Conservation (phyloP, 30 jellyfish, hydroid and myxozoan genomes). For the Aurelia coerulea region DNA sequence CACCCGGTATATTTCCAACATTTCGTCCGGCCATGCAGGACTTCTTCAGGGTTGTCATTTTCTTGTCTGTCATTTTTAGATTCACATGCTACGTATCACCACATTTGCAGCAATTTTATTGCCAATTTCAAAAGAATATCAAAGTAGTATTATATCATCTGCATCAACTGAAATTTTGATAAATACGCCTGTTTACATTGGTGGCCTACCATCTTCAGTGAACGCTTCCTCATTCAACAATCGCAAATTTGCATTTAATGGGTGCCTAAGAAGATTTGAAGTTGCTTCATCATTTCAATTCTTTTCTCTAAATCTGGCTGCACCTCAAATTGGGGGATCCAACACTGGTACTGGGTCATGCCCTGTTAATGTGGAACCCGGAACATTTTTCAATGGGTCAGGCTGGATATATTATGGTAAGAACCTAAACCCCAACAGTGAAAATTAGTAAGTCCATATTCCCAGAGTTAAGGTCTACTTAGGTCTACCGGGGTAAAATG, state of each 20-base stretch:
- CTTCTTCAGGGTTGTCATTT: too few species aligned
- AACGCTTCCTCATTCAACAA: constrained; percentile 59
- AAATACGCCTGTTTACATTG: constrained; percentile 86
- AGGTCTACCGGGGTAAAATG: too few species aligned
- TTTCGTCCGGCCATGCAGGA: too few species aligned
- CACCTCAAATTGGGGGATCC: constrained; percentile 85
- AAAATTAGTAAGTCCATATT: too few species aligned
- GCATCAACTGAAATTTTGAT: constrained; percentile 51
- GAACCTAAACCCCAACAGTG: not conserved
- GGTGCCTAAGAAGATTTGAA: constrained; percentile 93
- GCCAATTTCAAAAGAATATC: constrained; percentile 96
- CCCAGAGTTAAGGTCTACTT: too few species aligned
- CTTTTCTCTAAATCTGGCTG: constrained; percentile 72
- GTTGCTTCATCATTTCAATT: constrained; percentile 91
- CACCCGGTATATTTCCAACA: too few species aligned
- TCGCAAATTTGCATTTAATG: constrained; percentile 78
- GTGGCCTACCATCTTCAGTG: constrained; percentile 89
- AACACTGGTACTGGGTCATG: constrained; percentile 88
- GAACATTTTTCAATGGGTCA: constrained; percentile 78
- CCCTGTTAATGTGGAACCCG: constrained; percentile 89
- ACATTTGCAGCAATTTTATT: constrained; percentile 88
- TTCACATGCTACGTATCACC: constrained; percentile 85
- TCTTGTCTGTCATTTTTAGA: constrained; percentile 36
- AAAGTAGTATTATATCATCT: constrained; percentile 40
- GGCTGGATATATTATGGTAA: constrained; percentile 91